These are phyloP conservation scores for Leptopilina drosophilae DNA, from an alignment of 2,888 invertebrate species.

Conservation along the genomic window DNA sequence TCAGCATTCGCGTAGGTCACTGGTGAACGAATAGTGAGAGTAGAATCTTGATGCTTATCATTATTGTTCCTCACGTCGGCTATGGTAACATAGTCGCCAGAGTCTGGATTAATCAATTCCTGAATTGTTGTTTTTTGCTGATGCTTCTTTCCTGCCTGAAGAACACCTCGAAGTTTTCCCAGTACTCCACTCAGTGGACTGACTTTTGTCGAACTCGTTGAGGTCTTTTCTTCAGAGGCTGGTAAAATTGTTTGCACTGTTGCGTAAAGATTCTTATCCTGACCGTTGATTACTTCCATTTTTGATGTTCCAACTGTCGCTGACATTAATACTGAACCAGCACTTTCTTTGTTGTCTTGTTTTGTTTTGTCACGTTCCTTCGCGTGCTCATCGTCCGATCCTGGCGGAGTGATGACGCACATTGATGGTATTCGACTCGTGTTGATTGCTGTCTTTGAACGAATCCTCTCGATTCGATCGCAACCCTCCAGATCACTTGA, in stretches of 20 bases:
- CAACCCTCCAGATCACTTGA: slow-evolving; percentile 92
- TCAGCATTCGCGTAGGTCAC: slow-evolving; percentile 81
- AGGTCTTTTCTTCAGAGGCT: slow-evolving; percentile 39
- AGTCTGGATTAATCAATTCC: slow-evolving; percentile 75
- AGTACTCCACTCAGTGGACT: slow-evolving; percentile 85
- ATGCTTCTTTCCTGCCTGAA: slow-evolving; percentile 75
- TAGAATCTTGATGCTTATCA: slow-evolving; percentile 77
- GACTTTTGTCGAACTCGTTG: slow-evolving; percentile 57
- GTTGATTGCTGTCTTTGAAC: slow-evolving; percentile 91
- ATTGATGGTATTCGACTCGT: slow-evolving; percentile 93
- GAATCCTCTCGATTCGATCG: slow-evolving; percentile 90
- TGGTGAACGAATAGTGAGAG: slow-evolving; percentile 58
- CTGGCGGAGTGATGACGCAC: slow-evolving; percentile 93
- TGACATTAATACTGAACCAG: slow-evolving; percentile 72
- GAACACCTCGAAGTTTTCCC: slow-evolving; percentile 81
- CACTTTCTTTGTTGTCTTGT: slow-evolving; percentile 57
- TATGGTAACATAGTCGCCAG: slow-evolving; percentile 91
- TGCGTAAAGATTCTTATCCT: slow-evolving; percentile 74
- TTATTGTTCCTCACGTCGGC: slow-evolving; percentile 90
- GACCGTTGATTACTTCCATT: slow-evolving; percentile 74
- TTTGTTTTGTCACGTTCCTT: slow-evolving; percentile 69
- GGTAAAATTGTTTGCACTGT: slow-evolving; percentile 71
- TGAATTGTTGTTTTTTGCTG: slow-evolving; percentile 54
- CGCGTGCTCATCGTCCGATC: slow-evolving; percentile 89
- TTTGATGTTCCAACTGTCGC: slow-evolving; percentile 74